Percentiles rank a stretch among this genome's conserved stretches.
phyloP scores from a whole-genome alignment of 2,797 vertebrate genomes.

The Anableps anableps region DNA sequence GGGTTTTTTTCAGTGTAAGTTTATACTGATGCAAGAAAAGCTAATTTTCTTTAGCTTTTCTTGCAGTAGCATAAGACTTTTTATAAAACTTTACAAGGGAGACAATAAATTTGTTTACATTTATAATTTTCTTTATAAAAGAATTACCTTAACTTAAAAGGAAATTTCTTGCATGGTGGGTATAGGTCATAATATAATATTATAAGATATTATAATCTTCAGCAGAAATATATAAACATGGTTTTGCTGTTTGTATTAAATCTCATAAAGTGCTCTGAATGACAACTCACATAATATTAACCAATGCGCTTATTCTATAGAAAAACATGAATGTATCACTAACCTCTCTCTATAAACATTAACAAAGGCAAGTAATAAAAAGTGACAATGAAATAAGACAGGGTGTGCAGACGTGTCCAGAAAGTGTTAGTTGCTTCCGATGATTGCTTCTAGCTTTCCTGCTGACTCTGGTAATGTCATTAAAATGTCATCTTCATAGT shows the following conservation, averaged over 20 bases:
- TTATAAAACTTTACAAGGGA: not conserved
- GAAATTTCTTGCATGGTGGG: not conserved
- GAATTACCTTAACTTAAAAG: not conserved
- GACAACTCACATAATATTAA: not conserved
- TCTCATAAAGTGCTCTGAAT: conserved; percentile 16
- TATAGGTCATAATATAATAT: not conserved
- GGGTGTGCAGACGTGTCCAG: not conserved
- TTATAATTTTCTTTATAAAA: not conserved
- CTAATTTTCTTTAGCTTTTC: not conserved
- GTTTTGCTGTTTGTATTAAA: conserved; percentile 7
- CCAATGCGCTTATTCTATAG: not conserved
- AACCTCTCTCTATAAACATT: not conserved
- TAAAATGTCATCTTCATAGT: not conserved
- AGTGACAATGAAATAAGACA: not conserved
- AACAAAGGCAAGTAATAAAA: conserved; percentile 7
- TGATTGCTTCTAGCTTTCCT: not conserved
- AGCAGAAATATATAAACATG: conserved; percentile 22
- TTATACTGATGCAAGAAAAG: not conserved
- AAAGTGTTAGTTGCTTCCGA: conserved; percentile 7
- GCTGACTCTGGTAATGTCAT: not conserved
- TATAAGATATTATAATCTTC: not conserved
- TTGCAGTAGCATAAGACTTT: not conserved
- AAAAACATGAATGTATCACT: not conserved
- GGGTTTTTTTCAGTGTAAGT: not conserved
- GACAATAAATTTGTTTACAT: not conserved